Evolutionary conservation across 2,888 invertebrate genomes (phyloP).

Genomic region (Sepiola atlantica): DNA sequence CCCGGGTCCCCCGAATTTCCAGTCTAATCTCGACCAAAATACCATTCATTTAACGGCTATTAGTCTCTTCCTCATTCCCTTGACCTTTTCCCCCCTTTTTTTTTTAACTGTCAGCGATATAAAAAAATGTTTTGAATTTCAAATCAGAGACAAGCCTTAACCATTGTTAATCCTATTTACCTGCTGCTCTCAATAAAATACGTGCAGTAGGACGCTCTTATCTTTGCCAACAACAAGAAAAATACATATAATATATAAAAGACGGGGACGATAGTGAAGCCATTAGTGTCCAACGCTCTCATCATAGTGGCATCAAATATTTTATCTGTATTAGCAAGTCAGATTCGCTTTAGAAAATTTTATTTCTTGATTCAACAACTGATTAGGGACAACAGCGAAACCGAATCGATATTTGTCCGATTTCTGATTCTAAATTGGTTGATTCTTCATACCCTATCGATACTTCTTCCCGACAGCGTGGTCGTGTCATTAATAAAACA

Average conservation of each 20-base stretch:
- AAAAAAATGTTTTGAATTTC: neutral
- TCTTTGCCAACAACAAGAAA: too few relatives aligned
- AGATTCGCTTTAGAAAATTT: neutral
- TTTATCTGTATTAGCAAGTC: constrained; percentile 22
- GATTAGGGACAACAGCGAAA: neutral
- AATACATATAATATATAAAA: too few relatives aligned
- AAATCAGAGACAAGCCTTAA: neutral
- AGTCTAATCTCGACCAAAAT: neutral
- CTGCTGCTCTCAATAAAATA: neutral
- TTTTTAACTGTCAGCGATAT: too few relatives aligned
- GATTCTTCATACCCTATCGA: neutral
- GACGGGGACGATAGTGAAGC: neutral
- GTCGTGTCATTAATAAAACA: neutral
- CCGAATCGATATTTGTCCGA: neutral
- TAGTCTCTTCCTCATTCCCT: neutral
- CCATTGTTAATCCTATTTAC: neutral
- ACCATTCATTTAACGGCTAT: neutral
- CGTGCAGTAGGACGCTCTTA: neutral
- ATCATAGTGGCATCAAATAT: neutral
- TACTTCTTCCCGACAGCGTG: neutral
- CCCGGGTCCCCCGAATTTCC: neutral
- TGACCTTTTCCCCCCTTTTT: too few relatives aligned
- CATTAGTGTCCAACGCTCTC: neutral
- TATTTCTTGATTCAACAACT: constrained; percentile 8
- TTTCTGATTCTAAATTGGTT: neutral